Base-by-base conservation (phyloP, 2,113 vertebrate species). In the Nothocercus julius region DNA sequence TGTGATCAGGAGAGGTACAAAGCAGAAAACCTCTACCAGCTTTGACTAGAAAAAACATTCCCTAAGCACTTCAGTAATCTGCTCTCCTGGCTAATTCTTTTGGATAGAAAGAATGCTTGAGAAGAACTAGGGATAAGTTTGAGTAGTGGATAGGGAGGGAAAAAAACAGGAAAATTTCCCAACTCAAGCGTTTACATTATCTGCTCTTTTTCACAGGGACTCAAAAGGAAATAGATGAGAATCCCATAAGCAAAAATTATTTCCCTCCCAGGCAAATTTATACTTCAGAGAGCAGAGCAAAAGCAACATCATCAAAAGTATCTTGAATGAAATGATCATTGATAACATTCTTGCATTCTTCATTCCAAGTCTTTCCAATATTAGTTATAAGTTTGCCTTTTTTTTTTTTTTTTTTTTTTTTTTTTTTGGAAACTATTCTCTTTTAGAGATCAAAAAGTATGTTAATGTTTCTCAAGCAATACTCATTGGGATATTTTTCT, bases 311-410 rank as follows among this genome's bases (percentile, higher is more conserved):
- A 82, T 21, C 49, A 66, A n/a, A 63, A 87, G 16, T 22, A 36
- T 19, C 36, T 83, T 34, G 58, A 0, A 36, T 36, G 38, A 42
- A 0, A 40, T 36, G 38, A 42, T 3, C 24, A 63, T 0, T 58
- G 15, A 4, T 47, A 6, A 16, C 22, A n/a, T 68, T 58, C 49
- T 49, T 63, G n/a, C 32, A 12, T 72, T 64, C 25, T 36, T 74
- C 25, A 40, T 38, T 76, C 68, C 2, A 2, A 69, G 40, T 79
- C 79, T 45, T 56, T 87, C 27, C 19, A 76, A 38, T 28, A 73
- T 38, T 15, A 88, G 49, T 18, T 54, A 49, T 13, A 40, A n/a
- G 32, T 32, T n/a, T 59, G n/a, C 34, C 11, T 13, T 61, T 40
- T 15, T 40, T 40, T n/a, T n/a, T n/a, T n/a, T n/a, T n/a, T n/a